phyloP scores from a whole-genome alignment of 64 coral and sea anemone species.

The Exaiptasia diaphana region DNA sequence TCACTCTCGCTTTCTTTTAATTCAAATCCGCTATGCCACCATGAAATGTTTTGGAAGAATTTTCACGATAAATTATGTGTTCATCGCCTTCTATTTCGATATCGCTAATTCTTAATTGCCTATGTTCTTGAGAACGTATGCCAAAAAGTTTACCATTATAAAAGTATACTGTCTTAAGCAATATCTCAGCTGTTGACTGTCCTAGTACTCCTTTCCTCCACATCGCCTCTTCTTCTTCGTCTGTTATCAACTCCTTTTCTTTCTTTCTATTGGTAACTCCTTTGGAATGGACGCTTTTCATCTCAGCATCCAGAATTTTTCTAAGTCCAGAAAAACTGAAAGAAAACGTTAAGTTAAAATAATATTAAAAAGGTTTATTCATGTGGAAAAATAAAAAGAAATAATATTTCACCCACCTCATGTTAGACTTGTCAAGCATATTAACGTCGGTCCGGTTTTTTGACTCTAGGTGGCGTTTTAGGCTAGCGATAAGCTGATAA shows the following conservation, averaged over 20 bases:
- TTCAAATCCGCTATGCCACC: background rate
- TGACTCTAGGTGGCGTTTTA: background rate
- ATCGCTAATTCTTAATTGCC: background rate
- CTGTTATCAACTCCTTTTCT: background rate
- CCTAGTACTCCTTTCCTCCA: background rate
- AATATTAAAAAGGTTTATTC: conserved; percentile 4
- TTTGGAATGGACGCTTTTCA: background rate
- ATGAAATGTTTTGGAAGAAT: background rate
- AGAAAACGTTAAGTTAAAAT: background rate
- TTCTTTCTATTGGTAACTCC: background rate
- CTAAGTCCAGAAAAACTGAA: background rate
- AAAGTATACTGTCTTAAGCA: too few relatives aligned
- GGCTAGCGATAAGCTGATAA: background rate
- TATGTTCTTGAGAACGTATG: background rate
- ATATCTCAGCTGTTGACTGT: background rate
- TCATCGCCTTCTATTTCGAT: background rate
- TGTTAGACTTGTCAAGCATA: background rate
- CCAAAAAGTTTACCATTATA: background rate
- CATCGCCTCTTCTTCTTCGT: background rate
- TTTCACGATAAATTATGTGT: background rate
- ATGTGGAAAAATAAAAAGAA: background rate
- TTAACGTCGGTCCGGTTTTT: background rate
- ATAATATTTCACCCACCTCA: background rate
- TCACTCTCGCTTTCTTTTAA: background rate
- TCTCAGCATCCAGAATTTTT: background rate